These are phyloP conservation scores for Fregata magnificens DNA, from an alignment of 2,113 vertebrate species.

Conservation along the genomic window DNA sequence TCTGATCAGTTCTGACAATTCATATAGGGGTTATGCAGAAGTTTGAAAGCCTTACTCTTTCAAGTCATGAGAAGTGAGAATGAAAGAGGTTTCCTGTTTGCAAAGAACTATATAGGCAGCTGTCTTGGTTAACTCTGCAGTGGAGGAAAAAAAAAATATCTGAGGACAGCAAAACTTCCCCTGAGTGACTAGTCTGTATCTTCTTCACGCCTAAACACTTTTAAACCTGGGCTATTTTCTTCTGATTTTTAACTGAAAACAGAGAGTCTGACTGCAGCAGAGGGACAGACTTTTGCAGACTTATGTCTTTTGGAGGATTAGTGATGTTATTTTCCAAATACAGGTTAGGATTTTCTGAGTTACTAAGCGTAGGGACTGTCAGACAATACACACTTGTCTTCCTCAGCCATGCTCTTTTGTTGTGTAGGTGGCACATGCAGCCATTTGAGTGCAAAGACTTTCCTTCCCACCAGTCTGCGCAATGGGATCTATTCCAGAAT, in stretches of 20 bases:
- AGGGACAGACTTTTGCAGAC: neutral
- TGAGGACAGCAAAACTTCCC: neutral
- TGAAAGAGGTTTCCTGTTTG: neutral
- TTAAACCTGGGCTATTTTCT: neutral
- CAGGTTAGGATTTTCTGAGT: neutral
- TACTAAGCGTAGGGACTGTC: neutral
- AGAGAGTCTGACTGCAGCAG: neutral
- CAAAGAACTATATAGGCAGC: neutral
- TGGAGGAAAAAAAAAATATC: neutral
- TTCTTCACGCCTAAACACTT: neutral
- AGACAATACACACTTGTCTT: neutral
- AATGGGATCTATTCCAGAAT: neutral
- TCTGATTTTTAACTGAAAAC: neutral
- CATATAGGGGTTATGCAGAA: neutral
- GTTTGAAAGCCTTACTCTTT: neutral
- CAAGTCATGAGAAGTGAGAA: neutral
- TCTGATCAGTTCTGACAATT: neutral
- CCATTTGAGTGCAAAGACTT: neutral
- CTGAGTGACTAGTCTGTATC: neutral
- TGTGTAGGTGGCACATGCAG: neutral
- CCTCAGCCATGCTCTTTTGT: neutral
- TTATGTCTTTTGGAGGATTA: neutral
- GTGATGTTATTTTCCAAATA: neutral
- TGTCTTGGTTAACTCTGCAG: neutral
- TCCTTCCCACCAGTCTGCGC: neutral